Percentiles rank a stretch among this genome's conserved stretches.
phyloP scores from a whole-genome alignment of 2,797 vertebrate genomes.

The Spheniscus humboldti region DNA sequence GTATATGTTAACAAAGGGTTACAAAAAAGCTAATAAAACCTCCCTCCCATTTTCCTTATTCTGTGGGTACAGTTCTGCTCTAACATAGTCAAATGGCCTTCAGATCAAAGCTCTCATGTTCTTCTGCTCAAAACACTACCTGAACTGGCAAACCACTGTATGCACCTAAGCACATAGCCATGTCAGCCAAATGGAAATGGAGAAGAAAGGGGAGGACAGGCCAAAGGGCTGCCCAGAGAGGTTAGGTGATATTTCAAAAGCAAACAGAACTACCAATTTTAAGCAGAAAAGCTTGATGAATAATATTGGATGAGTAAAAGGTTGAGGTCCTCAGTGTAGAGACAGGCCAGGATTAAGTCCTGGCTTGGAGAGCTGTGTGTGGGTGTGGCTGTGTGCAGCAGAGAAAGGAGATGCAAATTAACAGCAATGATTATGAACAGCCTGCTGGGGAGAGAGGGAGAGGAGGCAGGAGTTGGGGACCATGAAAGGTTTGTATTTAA shows the following conservation, averaged over 20 bases:
- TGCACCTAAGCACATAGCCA: fast-evolving
- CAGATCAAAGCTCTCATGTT: not conserved
- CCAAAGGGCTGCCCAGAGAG: not conserved
- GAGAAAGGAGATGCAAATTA: not conserved
- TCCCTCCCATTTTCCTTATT: not conserved
- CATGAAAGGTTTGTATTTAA: not conserved
- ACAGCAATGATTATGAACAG: not conserved
- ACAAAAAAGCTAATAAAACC: not conserved
- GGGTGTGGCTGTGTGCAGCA: not conserved
- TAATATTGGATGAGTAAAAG: not conserved
- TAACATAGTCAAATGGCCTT: not conserved
- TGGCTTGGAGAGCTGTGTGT: not conserved
- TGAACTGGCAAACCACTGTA: not conserved
- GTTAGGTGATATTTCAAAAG: not conserved
- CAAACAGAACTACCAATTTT: not conserved
- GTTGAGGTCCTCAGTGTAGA: not conserved
- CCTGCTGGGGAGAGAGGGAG: not conserved
- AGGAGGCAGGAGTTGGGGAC: not conserved
- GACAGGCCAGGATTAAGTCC: not conserved
- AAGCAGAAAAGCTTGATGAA: not conserved
- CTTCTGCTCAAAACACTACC: not conserved
- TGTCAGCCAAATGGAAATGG: not conserved
- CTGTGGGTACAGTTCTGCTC: not conserved
- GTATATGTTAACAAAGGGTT: not conserved
- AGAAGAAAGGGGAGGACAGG: not conserved